phyloP scores from a whole-genome alignment of 2,888 invertebrate species.

The Drosophila meridionalis region DNA sequence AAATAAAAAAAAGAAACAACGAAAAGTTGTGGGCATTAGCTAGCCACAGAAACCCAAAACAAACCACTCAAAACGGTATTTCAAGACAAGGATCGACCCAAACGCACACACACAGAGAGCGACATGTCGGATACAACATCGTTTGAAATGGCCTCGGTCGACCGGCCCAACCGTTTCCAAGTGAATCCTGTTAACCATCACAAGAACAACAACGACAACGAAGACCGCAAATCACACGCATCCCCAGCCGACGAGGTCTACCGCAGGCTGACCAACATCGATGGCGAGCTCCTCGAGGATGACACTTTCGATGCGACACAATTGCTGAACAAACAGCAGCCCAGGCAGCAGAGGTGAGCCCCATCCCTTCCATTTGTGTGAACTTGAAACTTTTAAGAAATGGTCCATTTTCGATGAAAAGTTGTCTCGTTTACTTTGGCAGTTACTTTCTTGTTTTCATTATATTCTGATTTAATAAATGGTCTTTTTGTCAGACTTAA shows the following conservation, averaged over 20 bases:
- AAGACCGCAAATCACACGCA: slow-evolving; percentile 62
- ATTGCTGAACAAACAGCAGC: slow-evolving; percentile 81
- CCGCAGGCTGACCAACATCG: slow-evolving; percentile 82
- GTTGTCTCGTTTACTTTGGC: slow-evolving; percentile 26
- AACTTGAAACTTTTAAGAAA: slow-evolving; percentile 45
- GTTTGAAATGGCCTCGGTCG: slow-evolving; percentile 84
- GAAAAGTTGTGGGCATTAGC: slow-evolving; percentile 42
- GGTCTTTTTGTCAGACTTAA: not conserved
- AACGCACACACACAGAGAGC: slow-evolving; percentile 18
- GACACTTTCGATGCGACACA: slow-evolving; percentile 84
- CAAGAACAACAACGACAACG: slow-evolving; percentile 75
- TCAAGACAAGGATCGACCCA: slow-evolving; percentile 20
- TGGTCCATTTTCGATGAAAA: slow-evolving; percentile 29
- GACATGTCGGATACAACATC: slow-evolving; percentile 83
- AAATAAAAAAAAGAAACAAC: slow-evolving; percentile 1
- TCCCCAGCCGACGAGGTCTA: slow-evolving; percentile 74
- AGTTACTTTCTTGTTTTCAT: slow-evolving; percentile 14
- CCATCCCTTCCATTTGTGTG: not conserved
- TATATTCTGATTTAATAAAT: slow-evolving; percentile 8
- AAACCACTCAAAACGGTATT: slow-evolving; percentile 26
- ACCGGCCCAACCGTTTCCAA: slow-evolving; percentile 85
- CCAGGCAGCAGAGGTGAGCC: slow-evolving; percentile 81
- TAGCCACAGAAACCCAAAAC: slow-evolving; percentile 17
- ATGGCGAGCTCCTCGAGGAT: slow-evolving; percentile 83
- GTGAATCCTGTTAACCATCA: slow-evolving; percentile 85